Percentiles rank a stretch among this genome's conserved stretches.
Evolutionary conservation across 2,113 vertebrate species (phyloP).

Genomic region (Saimiri boliviensis): DNA sequence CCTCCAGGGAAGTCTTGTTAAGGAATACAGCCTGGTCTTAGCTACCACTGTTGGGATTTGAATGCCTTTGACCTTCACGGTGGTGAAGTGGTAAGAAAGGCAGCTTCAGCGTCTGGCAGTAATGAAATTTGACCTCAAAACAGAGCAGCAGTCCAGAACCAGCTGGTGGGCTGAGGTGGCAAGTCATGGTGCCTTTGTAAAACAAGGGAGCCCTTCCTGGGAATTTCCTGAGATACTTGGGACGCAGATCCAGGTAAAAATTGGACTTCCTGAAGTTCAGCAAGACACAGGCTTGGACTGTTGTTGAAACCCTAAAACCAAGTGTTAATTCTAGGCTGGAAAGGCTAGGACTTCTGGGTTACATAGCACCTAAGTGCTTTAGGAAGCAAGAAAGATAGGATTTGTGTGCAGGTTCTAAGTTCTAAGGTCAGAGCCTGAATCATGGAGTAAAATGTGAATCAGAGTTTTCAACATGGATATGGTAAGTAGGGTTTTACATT

Average conservation of each 20-base stretch:
- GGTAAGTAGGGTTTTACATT: neutral
- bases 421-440: neutral
- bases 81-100: neutral
- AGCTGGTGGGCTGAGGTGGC: neutral
- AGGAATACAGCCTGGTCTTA: neutral
- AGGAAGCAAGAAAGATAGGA: neutral
- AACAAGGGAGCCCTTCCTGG: neutral
- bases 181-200: neutral
- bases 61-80: neutral
- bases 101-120: neutral
- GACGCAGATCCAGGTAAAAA: neutral
- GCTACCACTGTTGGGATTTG: neutral
- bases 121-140: neutral
- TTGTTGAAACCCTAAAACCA: neutral
- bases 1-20: neutral
- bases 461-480: neutral
- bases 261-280: neutral
- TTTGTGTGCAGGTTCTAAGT: neutral
- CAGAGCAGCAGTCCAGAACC: neutral
- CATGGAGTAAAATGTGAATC: neutral
- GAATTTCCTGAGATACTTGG: neutral
- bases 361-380: neutral
- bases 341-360: neutral
- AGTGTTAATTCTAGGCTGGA: neutral
- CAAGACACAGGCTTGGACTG: neutral